A percentile compares a stretch with the other conserved stretches of the same genome.
Conservation (phyloP, 2,113 vertebrate species). For the Psittacara wagleri region DNA sequence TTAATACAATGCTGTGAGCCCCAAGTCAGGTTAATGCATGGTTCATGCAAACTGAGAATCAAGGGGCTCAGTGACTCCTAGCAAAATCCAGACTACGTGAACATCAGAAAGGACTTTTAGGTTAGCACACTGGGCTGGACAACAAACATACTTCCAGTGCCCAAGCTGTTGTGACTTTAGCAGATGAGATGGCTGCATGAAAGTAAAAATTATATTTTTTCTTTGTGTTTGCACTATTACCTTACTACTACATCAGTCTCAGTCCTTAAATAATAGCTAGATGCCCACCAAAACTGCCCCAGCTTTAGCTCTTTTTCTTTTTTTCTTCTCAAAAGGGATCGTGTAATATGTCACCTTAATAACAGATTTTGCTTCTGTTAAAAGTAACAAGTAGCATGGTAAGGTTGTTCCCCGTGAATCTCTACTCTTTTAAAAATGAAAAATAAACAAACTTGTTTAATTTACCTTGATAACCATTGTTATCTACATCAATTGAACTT, state of each 20-base stretch:
- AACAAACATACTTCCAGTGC: not conserved
- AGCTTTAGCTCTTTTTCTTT: not conserved
- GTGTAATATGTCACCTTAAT: not conserved
- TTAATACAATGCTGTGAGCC: not conserved
- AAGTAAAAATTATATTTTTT: not conserved
- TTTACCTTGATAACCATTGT: constrained; percentile 86
- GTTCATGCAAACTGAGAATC: not conserved
- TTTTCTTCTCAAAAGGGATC: not conserved
- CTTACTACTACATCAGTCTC: not conserved
- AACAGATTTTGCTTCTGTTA: not conserved
- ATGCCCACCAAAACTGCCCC: not conserved
- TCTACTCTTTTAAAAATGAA: not conserved
- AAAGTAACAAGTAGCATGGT: not conserved
- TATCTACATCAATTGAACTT: constrained; percentile 82
- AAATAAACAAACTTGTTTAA: not conserved
- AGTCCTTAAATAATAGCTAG: not conserved
- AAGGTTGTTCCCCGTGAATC: not conserved
- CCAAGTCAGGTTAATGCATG: too few relatives aligned
- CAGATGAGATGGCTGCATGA: not conserved
- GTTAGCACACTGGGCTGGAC: not conserved
- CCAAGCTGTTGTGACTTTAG: not conserved
- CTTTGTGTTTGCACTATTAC: not conserved
- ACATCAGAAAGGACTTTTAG: not conserved
- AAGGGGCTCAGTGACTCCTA: not conserved
- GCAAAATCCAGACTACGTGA: not conserved